Evolutionary conservation across 2,113 vertebrate species (phyloP), one percentile per base, ranked within the genome.

Genomic region (Phodopus roborovskii): DNA sequence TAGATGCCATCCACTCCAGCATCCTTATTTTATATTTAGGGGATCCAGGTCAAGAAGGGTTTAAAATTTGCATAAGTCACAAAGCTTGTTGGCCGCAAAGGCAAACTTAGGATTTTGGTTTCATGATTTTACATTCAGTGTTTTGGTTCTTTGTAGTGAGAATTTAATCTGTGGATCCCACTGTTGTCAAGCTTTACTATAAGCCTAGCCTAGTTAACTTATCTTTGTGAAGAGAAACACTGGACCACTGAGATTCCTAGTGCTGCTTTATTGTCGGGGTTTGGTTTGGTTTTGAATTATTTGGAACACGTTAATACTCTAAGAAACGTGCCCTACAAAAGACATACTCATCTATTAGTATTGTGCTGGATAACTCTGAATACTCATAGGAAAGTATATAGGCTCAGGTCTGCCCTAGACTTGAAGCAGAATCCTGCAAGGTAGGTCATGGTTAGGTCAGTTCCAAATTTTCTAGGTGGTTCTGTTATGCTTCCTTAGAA

Each of bases 11-110:
- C 58, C 79, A 92, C 24, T 92, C 71, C 11, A 73, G 68, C 10
- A 74, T 78, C 53, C 48, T 95, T 79, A 75, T 81, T 93, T 95
- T 82, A 68, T 93, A 42, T 85, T 77, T 95, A 94, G 92, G 13
- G 90, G 93, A 93, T 56, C 10, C 22, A 84, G 48, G 48, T 48
- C 85, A 82, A 36, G 42, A 71, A 68, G 20, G 71, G 19, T 79
- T 88, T 28, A 88, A 75, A 48, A 30, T 16, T 82, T 68, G 77
- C 42, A 42, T 62, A 60, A 92, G 42, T 94, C 90, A 90, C 9
- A 28, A 90, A 90, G 33, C n/a, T 92, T 73, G 16, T 90, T 93
- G 84, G 77, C 50, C 4, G 50, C 33, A 92, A 95, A 88, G 66
- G 45, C 79, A 84, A 94, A 93, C 9, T 2, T 78, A 95, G 84